A percentile compares a stretch with the other conserved stretches of the same genome.
phyloP scores from a whole-genome alignment of 2,888 invertebrate species.

The Isotomurus palustris region DNA sequence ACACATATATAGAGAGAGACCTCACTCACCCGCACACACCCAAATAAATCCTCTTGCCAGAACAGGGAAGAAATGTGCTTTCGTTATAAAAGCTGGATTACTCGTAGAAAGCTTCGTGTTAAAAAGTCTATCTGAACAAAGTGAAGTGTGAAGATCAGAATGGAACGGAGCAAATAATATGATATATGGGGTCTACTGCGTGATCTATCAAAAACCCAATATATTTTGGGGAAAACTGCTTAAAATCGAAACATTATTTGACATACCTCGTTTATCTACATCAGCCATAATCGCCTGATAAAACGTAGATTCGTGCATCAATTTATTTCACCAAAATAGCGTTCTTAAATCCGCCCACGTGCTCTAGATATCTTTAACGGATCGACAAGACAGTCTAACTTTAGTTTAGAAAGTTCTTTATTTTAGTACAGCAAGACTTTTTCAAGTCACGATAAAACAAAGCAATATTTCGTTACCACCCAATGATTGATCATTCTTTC shows the following conservation, averaged over 20 bases:
- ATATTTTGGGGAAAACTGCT: constrained; percentile 9
- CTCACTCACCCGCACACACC: no score
- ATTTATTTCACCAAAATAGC: constrained; percentile 9
- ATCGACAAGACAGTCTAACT: no score
- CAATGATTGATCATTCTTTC: no score
- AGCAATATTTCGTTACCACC: no score
- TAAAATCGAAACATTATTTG: constrained; percentile 13
- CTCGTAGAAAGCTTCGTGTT: no score
- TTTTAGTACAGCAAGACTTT: no score
- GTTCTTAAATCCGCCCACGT: background rate
- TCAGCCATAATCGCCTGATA: constrained; percentile 10
- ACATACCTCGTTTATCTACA: constrained; percentile 12
- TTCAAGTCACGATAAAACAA: no score
- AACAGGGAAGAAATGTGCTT: background rate
- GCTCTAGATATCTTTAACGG: no score
- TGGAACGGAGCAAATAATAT: constrained; percentile 3
- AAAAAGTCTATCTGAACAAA: no score
- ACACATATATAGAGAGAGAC: background rate
- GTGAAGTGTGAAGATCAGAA: background rate
- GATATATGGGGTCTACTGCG: constrained; percentile 9
- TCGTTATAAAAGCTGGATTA: background rate
- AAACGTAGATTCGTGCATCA: constrained; percentile 13
- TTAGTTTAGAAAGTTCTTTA: no score
- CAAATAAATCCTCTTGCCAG: background rate
- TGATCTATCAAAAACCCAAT: constrained; percentile 17